These are phyloP conservation scores for Pteruthius melanotis DNA, from an alignment of 2,113 vertebrate genomes.

Conservation along the genomic window DNA sequence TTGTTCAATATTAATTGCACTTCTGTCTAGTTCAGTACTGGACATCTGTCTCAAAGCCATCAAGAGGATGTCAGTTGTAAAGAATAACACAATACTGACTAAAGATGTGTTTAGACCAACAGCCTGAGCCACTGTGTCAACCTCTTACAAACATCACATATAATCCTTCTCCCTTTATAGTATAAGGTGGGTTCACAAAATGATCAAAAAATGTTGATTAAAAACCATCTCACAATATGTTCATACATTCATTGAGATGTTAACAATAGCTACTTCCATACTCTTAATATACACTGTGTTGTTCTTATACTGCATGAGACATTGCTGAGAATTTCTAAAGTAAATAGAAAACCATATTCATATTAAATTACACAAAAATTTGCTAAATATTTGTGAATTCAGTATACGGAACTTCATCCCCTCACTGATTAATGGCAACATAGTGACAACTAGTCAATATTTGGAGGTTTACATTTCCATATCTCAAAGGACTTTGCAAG, in stretches of 20 bases:
- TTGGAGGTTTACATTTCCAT: not conserved
- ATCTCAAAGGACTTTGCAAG: not conserved
- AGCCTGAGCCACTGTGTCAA: not conserved
- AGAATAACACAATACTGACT: not conserved
- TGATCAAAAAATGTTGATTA: not conserved
- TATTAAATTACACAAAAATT: not conserved
- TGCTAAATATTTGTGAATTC: not conserved
- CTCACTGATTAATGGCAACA: not conserved
- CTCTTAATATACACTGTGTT: not conserved
- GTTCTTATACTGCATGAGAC: not conserved
- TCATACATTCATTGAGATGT: not conserved
- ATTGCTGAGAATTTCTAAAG: not conserved
- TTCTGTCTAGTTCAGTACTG: not conserved
- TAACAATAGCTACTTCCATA: not conserved
- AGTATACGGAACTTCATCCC: not conserved
- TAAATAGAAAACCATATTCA: not conserved
- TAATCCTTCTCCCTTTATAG: not conserved
- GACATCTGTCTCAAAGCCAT: not conserved
- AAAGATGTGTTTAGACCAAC: not conserved
- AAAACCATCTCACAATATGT: not conserved
- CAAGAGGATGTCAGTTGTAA: not conserved
- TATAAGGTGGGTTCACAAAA: not conserved
- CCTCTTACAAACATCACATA: not conserved
- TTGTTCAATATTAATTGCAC: conserved; percentile 5
- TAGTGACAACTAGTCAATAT: not conserved